Evolutionary conservation across 2,888 invertebrate species (phyloP), one percentile per base, ranked within the genome.

Genomic region (Myopa tessellatipennis): DNA sequence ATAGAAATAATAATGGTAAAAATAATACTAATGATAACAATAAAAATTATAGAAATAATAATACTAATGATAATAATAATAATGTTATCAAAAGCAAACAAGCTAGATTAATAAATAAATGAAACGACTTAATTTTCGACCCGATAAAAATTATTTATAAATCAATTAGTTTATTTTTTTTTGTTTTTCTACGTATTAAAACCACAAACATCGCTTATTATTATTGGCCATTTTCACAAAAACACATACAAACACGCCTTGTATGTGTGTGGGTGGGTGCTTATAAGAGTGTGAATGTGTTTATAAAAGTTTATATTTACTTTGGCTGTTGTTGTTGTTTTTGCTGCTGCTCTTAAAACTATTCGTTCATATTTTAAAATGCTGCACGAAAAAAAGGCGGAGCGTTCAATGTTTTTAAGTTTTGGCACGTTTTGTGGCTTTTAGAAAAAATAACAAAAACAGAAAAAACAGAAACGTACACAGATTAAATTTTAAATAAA

Each of bases 61-160:
- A 45, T 14, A 52, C 8, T 52, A 58, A 58, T 58, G 18, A 63
- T 12, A 63, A 58, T 16, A 63, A 63, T 26, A 58, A 58, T 12
- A 58, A 58, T 18, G 18, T n/a, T 6, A 58, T n/a, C 61, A 26
- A 26, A 3, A 38, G 38, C 4, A 34, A 36, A 12, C 14, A 65
- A 65, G 8, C 1, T 38, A 10, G 3, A 65, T 34, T 45, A 65
- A 36, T 65, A 7, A 63, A 63, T 8, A 6, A 1, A 58, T n/a
- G 10, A 18, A 61, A 61, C 1, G 14, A 61, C 34, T 26, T 26
- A 61, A 61, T 45, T 76, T 77, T 75, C 16, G 73, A 8, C 26
- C 34, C n/a, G 72, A 55, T 70, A 26, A 38, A 38, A 78, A 80
- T 80, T 75, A 78, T 77, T 80, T 77, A 76, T 70, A 75, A 80